phyloP scores from a whole-genome alignment of 2,888 invertebrate species.

The Petrophora chlorosata region DNA sequence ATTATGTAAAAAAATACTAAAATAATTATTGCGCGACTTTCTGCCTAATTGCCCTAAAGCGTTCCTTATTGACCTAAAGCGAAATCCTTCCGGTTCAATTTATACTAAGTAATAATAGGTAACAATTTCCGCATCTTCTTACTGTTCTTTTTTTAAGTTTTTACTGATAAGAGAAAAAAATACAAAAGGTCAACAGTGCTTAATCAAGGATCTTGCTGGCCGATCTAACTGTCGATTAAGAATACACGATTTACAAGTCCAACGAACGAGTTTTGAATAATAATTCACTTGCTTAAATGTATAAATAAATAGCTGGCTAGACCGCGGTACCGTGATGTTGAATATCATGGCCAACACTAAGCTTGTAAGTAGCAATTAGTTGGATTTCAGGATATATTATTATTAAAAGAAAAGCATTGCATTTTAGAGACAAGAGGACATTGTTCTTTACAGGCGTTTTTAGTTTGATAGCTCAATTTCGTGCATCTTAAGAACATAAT shows the following conservation, averaged over 20 bases:
- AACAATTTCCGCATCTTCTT: constrained; percentile 42
- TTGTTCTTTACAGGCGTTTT: too few relatives aligned
- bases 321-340: background rate
- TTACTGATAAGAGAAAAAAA: constrained; percentile 26
- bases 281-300: background rate
- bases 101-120: background rate
- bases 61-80: constrained; percentile 12
- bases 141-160: constrained; percentile 34
- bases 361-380: background rate
- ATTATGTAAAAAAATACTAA: too few relatives aligned
- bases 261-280: constrained; percentile 29
- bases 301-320: background rate
- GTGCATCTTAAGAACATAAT: too few relatives aligned
- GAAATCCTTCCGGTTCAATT: constrained; percentile 26
- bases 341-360: constrained; percentile 2
- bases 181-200: constrained; percentile 46
- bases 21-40: too few relatives aligned
- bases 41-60: background rate
- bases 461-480: too few relatives aligned
- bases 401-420: too few relatives aligned
- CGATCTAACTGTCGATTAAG: constrained; percentile 28
- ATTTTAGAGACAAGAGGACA: too few relatives aligned
- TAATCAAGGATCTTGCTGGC: constrained; percentile 39
- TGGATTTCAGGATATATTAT: too few relatives aligned
- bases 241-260: constrained; percentile 29